These are phyloP conservation scores for Leucopternis melanops DNA, from an alignment of 2,113 vertebrate genomes.

Conservation along the genomic window DNA sequence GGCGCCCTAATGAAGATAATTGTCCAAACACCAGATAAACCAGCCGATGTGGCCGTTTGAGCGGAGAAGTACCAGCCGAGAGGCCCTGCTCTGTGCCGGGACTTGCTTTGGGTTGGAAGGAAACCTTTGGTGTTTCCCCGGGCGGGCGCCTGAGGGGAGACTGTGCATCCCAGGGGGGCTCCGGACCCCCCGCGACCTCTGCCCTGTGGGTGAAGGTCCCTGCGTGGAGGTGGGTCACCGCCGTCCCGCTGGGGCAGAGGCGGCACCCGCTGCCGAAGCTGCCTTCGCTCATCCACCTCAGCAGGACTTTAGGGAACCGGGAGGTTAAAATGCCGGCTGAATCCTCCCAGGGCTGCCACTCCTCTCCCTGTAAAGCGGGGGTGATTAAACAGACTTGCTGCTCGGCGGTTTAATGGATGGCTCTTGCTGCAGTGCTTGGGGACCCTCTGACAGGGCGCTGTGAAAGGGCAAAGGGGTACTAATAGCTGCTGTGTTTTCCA, in stretches of 20 bases:
- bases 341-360: background rate
- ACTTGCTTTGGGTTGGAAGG: background rate
- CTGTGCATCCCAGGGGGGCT: background rate
- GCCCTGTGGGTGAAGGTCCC: background rate
- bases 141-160: background rate
- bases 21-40: background rate
- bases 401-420: background rate
- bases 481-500: constrained; percentile 42
- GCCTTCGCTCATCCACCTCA: background rate
- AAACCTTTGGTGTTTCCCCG: background rate
- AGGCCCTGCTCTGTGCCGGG: fast-evolving
- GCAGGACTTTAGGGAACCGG: background rate
- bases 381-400: background rate
- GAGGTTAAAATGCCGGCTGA: background rate
- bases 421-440: background rate
- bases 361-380: background rate
- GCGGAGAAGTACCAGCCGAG: fast-evolving
- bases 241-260: background rate
- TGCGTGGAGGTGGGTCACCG: background rate
- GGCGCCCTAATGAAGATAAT: background rate
- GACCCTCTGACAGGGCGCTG: constrained; percentile 20
- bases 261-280: background rate
- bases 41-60: fast-evolving
- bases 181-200: background rate
- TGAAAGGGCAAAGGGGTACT: constrained; percentile 30